Conservation (phyloP, 92 coral and sea anemone species). For the Palythoa heliodiscus region DNA sequence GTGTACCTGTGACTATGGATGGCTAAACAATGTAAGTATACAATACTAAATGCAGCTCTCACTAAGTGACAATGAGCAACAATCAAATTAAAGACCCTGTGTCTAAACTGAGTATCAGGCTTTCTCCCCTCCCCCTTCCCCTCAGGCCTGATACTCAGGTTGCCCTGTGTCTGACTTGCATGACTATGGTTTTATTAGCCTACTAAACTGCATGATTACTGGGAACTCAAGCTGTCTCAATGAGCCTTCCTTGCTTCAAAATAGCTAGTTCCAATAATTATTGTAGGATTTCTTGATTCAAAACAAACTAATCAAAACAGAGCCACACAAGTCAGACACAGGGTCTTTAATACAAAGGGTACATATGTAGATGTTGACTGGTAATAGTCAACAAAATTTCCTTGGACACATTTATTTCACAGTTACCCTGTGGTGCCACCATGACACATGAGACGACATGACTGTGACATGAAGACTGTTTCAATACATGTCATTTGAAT, state of each 20-base stretch:
- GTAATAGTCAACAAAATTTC: constrained; percentile 14
- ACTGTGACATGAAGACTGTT: constrained; percentile 4
- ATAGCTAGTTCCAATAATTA: constrained; percentile 13
- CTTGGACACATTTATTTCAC: constrained; percentile 2
- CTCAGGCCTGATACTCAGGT: no score
- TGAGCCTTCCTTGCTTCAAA: not conserved
- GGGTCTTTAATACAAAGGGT: not conserved
- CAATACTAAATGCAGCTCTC: not conserved
- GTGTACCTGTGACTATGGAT: constrained; percentile 81
- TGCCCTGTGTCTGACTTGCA: not conserved
- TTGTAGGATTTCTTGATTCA: constrained; percentile 13
- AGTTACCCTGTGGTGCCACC: constrained; percentile 28
- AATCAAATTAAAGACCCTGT: constrained; percentile 15
- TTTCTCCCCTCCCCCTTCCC: no score
- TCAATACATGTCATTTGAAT: constrained; percentile 3
- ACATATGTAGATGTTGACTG: not conserved
- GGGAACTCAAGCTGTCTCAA: constrained; percentile 25
- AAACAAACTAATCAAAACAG: constrained; percentile 18
- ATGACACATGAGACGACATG: not conserved
- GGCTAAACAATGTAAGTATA: constrained; percentile 46
- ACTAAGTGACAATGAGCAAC: not conserved
- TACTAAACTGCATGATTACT: not conserved
- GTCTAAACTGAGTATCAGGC: not conserved
- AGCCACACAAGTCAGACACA: constrained; percentile 1
- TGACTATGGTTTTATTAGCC: not conserved